A percentile compares a stretch with the other conserved stretches of the same genome.
Evolutionary conservation across 2,888 invertebrate species (phyloP).

Genomic region (Campoletis raptor): DNA sequence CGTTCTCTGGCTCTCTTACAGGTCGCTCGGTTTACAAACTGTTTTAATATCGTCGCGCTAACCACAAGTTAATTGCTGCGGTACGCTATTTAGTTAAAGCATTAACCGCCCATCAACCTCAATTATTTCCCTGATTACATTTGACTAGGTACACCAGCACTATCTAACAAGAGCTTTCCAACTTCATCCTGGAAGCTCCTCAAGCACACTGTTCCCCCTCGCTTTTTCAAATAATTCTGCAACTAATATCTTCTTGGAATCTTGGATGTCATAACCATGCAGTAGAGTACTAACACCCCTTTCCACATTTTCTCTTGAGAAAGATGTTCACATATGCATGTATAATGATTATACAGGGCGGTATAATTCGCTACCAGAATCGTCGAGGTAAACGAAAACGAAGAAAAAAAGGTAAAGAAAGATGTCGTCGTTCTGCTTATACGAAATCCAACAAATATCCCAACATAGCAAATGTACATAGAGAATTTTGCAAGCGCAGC

Average conservation of each 20-base stretch:
- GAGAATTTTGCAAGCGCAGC: neutral
- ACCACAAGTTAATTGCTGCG: conserved; percentile 69
- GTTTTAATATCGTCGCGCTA: conserved; percentile 55
- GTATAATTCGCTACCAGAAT: neutral
- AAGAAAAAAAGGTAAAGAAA: neutral
- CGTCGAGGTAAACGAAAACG: neutral
- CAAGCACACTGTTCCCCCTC: neutral
- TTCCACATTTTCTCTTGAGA: neutral
- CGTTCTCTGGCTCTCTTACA: conserved; percentile 32
- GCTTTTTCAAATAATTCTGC: conserved; percentile 27
- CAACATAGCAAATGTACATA: neutral
- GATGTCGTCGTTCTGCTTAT: neutral
- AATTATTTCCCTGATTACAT: conserved; percentile 69
- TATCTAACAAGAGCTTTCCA: conserved; percentile 53
- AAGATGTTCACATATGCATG: neutral
- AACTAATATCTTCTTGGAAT: conserved; percentile 35
- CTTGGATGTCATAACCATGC: neutral
- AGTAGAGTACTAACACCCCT: neutral
- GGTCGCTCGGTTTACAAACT: conserved; percentile 26
- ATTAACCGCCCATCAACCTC: conserved; percentile 70
- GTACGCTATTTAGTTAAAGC: conserved; percentile 70
- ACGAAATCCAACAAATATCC: neutral
- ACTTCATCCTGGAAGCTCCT: conserved; percentile 32
- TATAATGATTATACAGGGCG: neutral
- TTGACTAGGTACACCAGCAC: conserved; percentile 51